Evolutionary conservation across 2,888 invertebrate genomes (phyloP), one percentile per base, ranked within the genome.

Genomic region (Zele albiditarsus): DNA sequence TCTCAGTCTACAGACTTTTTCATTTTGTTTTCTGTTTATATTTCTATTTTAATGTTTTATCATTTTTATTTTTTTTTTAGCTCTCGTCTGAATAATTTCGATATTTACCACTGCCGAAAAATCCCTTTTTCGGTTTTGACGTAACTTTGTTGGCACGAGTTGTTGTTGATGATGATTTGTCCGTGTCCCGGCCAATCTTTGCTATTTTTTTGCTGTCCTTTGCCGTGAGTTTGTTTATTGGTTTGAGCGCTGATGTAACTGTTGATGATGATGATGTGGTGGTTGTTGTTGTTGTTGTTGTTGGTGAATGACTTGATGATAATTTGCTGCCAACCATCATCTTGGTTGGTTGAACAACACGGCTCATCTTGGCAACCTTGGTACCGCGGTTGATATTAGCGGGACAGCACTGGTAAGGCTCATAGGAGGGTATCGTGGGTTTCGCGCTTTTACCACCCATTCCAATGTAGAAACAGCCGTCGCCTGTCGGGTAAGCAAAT

Each of bases 381-480:
- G 94, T 94, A 88, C 93, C 92, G 90, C 93, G 94, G 90, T 93
- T 93, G 90, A 94, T 93, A 92, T 95, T 94, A 90, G 94, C 94
- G 90, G 96, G 96, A 93, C 96, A 96, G 94, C 96, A 96, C 92
- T 96, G 96, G 93, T 95, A 96, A 90, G 96, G 95, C 93, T 94
- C 95, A 92, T 94, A 95, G 91, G 92, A 91, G 87, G 94, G 93
- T 91, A 92, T 91, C 91, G 93, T 93, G 90, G 94, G 93, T 90
- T 93, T 92, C 89, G 93, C 92, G 90, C 92, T 93, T 92, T 94
- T 94, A 92, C 95, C 95, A 92, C 95, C 96, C 94, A 96, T 94
- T 93, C 96, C 96, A 93, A 96, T 95, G 95, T 95, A 95, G 95
- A 96, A 96, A 94, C 96, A 96, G 94, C 96, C 96, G 94, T 96